These are phyloP conservation scores for Salarias fasciatus DNA, from an alignment of 2,797 vertebrate genomes.

Conservation along the genomic window DNA sequence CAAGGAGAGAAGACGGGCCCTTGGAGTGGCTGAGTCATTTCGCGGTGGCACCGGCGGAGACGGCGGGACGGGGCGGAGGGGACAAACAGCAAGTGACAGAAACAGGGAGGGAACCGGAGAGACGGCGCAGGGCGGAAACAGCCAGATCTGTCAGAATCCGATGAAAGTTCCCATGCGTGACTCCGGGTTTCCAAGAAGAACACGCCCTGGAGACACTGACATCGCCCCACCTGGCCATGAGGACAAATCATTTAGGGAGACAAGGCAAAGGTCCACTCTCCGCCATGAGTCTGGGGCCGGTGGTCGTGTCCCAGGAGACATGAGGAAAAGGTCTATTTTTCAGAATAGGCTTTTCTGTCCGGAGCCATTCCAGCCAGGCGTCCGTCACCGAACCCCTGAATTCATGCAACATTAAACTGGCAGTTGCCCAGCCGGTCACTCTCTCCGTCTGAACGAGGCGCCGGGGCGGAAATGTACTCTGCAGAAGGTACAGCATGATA, in stretches of 20 bases:
- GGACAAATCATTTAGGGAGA: constrained; percentile 29
- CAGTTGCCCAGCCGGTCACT: constrained; percentile 59
- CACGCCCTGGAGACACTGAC: constrained; percentile 17
- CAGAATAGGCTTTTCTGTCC: constrained; percentile 43
- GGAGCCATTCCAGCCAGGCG: constrained; percentile 31
- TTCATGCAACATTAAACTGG: constrained; percentile 70
- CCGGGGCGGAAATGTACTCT: constrained; percentile 34
- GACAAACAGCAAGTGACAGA: constrained; percentile 60
- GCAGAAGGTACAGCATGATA: constrained; percentile 46
- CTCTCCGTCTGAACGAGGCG: constrained; percentile 36
- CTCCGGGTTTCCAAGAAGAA: constrained; percentile 49
- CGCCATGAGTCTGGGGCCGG: not conserved
- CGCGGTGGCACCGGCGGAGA: constrained; percentile 38
- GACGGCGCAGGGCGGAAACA: constrained; percentile 31
- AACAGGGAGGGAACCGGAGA: constrained; percentile 40
- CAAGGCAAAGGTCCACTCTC: constrained; percentile 26
- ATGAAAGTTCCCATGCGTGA: constrained; percentile 34
- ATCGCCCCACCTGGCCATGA: constrained; percentile 14
- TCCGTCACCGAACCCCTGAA: constrained; percentile 49
- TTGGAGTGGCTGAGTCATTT: constrained; percentile 62
- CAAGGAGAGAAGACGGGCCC: constrained; percentile 41
- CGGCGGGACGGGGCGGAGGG: not conserved
- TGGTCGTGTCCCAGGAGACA: constrained; percentile 45
- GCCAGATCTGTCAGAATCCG: constrained; percentile 41
- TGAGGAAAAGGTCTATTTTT: constrained; percentile 44